Percentiles rank a stretch among this genome's conserved stretches.
These are phyloP conservation scores for Leptura quadrifasciata DNA, from an alignment of 2,888 invertebrate species.

Conservation along the genomic window DNA sequence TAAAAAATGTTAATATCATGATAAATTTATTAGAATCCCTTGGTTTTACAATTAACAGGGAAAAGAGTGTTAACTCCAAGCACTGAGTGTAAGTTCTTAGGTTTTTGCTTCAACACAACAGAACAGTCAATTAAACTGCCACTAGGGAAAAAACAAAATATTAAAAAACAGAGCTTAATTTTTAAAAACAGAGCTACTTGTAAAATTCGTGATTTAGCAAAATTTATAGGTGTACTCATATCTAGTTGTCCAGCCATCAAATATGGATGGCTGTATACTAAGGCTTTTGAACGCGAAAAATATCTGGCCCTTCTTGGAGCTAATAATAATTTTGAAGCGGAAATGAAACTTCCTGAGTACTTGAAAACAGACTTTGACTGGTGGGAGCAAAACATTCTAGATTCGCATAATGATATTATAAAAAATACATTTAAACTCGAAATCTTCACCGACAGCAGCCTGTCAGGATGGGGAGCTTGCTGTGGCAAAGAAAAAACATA, in stretches of 20 bases:
- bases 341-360: not conserved
- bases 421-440: slow-evolving; percentile 46
- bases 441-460: slow-evolving; percentile 59
- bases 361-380: slow-evolving; percentile 45
- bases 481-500: slow-evolving; percentile 46
- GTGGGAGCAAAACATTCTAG: slow-evolving; percentile 50
- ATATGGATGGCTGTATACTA: slow-evolving; percentile 49
- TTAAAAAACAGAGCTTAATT: no score
- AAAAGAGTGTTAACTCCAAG: slow-evolving; percentile 6
- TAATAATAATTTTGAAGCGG: slow-evolving; percentile 14
- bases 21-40: not conserved
- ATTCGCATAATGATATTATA: slow-evolving; percentile 43
- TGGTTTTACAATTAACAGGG: slow-evolving; percentile 2
- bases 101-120: slow-evolving; percentile 6
- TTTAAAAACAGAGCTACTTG: not conserved
- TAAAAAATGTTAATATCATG: not conserved
- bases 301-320: slow-evolving; percentile 20
- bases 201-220: slow-evolving; percentile 46
- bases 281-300: slow-evolving; percentile 39
- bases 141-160: slow-evolving; percentile 1
- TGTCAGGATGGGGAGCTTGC: slow-evolving; percentile 57
- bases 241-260: slow-evolving; percentile 57
- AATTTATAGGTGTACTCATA: slow-evolving; percentile 51
- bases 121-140: not conserved
- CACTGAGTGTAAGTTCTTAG: not conserved